Percentiles rank a stretch among this genome's conserved stretches.
Conservation (phyloP, 2,113 vertebrate genomes). For the Sebastes fasciatus region DNA sequence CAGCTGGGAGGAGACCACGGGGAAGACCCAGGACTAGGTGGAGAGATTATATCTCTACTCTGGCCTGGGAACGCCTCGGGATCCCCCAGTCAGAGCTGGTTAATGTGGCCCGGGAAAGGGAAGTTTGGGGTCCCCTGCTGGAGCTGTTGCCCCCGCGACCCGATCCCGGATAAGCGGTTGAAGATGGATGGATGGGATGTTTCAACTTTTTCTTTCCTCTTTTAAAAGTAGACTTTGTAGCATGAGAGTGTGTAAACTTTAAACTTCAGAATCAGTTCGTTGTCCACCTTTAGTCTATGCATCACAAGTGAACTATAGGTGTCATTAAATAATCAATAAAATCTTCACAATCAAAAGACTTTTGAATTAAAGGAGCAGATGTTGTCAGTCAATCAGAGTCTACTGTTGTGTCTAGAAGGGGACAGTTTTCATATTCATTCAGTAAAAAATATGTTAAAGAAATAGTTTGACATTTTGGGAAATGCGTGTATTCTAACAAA, state of each 20-base stretch:
- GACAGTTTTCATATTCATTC: background rate
- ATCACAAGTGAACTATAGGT: background rate
- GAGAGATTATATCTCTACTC: too few species aligned
- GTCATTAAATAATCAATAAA: background rate
- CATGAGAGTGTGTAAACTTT: background rate
- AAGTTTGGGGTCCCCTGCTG: too few species aligned
- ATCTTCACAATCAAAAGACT: background rate
- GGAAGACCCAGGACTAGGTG: too few species aligned
- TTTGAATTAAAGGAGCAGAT: slow-evolving; percentile 37
- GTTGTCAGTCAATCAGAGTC: slow-evolving; percentile 11
- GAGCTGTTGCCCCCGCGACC: too few species aligned
- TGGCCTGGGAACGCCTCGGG: too few species aligned
- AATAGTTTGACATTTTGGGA: background rate
- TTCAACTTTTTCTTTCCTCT: background rate
- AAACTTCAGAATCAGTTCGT: background rate
- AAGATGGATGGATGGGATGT: too few species aligned
- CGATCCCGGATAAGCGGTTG: too few species aligned
- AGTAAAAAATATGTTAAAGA: background rate
- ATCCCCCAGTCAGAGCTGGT: too few species aligned
- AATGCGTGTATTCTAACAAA: background rate
- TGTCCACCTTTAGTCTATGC: background rate
- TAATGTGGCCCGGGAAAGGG: too few species aligned
- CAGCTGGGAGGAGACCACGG: too few species aligned
- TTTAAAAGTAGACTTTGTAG: background rate
- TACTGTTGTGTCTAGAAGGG: background rate